These are phyloP conservation scores for Thinocorus orbignyianus DNA, from an alignment of 2,113 vertebrate species.

Conservation along the genomic window DNA sequence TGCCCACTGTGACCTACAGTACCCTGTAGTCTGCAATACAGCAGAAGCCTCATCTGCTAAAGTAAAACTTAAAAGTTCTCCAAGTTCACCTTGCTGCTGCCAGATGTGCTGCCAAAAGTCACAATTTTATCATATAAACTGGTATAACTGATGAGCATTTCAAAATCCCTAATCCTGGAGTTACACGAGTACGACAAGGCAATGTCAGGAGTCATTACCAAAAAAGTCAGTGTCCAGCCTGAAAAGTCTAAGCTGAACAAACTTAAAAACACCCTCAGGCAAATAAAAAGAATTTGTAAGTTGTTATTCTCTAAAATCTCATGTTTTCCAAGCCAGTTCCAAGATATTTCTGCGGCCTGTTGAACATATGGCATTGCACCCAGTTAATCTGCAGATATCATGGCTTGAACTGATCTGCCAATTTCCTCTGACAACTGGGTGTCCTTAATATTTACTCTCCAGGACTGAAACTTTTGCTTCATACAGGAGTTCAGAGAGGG, in stretches of 20 bases:
- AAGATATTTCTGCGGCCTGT: not conserved
- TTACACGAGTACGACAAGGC: rapidly evolving
- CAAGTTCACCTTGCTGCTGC: not conserved
- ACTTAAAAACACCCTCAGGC: not conserved
- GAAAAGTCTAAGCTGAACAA: not conserved
- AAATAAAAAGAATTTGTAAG: not conserved
- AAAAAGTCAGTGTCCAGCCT: not conserved
- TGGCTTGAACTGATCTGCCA: not conserved
- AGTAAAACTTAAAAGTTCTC: not conserved
- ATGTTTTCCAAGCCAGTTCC: not conserved
- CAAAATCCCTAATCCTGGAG: not conserved
- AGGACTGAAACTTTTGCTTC: rapidly evolving
- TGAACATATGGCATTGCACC: not conserved
- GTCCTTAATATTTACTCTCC: not conserved
- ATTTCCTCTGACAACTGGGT: not conserved
- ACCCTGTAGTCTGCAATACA: not conserved
- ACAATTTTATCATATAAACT: not conserved
- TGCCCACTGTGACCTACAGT: not conserved
- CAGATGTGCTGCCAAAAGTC: not conserved
- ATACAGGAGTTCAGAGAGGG: rapidly evolving
- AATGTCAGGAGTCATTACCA: not conserved
- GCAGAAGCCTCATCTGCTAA: not conserved
- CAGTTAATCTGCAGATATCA: not conserved
- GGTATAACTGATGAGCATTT: not conserved
- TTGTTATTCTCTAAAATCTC: not conserved